Base-by-base conservation (phyloP, 2,888 invertebrate species). In the Sepiola atlantica region DNA sequence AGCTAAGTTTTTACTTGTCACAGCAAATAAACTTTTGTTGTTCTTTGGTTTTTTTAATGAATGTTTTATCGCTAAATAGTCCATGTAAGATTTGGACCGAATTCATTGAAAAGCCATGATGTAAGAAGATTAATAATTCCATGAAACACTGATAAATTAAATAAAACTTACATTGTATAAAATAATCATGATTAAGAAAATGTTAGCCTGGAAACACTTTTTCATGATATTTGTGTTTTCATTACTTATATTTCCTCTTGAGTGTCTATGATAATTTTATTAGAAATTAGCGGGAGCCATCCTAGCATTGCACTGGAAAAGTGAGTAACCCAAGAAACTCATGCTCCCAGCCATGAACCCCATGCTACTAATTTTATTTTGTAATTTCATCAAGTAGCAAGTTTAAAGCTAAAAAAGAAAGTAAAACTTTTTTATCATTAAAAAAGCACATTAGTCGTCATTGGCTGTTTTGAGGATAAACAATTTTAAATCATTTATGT, bases 261-360 rank as follows among this genome's bases (percentile, higher is more conserved):
- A n/a, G n/a, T n/a, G n/a, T 77, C n/a, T 77, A 24, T 61, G 61
- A 77, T n/a, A 77, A 77, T 77, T 77, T n/a, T 77, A 77, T 77
- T 10, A 77, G 77, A 77, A 77, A 77, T 77, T 18, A 2, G 45
- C 8, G 45, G 45, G 8, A 45, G 4, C 45, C 2, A 45, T 45
- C 2, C 45, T 45, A 8, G 45, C 45, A 45, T 45, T 45, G 45
- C 45, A 2, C 45, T 45, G 45, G 45, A 45, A 45, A 45, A 45
- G 45, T 45, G 45, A 45, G 8, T 45, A 45, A 45, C 45, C 2
- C 45, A 45, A 45, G 45, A 45, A 45, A 45, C 45, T 45, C 45
- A 2, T 45, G 4, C 45, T 45, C 45, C 45, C 45, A 4, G 45
- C 45, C 2, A 2, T 45, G 45, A 45, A 45, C 8, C 45, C 8